Evolutionary conservation across 1,140 invertebrate genomes (phyloP), one percentile per base, ranked within the genome.

Genomic region (Odontomachus brunneus): DNA sequence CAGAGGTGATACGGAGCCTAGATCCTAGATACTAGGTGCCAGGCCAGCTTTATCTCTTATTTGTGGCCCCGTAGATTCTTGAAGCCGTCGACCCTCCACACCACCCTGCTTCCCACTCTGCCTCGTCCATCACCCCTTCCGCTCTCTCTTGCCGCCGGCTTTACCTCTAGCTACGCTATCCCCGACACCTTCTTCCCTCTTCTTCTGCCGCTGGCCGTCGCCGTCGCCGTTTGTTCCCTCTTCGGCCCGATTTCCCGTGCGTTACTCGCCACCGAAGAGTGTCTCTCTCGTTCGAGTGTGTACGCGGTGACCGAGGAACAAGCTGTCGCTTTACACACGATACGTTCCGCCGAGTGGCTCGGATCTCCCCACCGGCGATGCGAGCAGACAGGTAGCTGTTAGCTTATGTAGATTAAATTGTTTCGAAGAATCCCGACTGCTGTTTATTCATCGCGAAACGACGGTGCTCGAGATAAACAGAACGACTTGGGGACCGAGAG

Each of bases 371-470:
- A 76, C 48, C 62, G 81, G 75, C 85, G 62, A 86, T 33, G 72
- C 71, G 55, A 60, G 59, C 44, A 48, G 75, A 88, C 78, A 73
- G 87, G 87, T 86, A 86, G 86, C 85, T 86, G 86, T 88, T 90
- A 84, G 84, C 88, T 89, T 90, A 90, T 90, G 89, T 90, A 89
- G 88, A 90, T 90, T 90, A 90, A 90, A 90, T 89, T 89, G 88
- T 90, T 90, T 89, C 86, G 82, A 84, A 86, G 89, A 88, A 89
- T 51, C 84, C 74, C 60, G 51, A 63, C 74, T 69, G 87, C 82
- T 89, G 88, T 89, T 90, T 90, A 90, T 89, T 89, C 88, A 89
- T 89, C 87, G 83, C 83, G 83, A 65, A 84, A 88, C 82, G 84
- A 75, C 74, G 72, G 65, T 73, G 83, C 83, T 81, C 74, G 86